A percentile compares a stretch with the other conserved stretches of the same genome.
Conservation (phyloP, 2,888 invertebrate genomes). For the Anoplius nigerrimus region DNA sequence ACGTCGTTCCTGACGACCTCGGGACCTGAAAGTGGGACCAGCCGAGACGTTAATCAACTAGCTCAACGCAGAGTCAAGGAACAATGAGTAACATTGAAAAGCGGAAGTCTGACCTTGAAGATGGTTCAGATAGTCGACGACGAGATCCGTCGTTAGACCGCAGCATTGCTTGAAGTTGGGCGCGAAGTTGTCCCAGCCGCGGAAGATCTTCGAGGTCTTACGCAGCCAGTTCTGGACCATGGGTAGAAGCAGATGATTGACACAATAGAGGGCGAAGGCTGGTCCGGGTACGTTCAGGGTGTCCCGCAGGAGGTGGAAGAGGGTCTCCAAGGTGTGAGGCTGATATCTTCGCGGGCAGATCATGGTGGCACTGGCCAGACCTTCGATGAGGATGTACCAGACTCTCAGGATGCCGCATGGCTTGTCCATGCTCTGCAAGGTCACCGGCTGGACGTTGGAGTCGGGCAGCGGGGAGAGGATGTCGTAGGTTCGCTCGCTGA, state of each 20-base stretch:
- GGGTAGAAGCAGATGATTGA: slow-evolving; percentile 93
- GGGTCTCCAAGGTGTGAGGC: slow-evolving; percentile 89
- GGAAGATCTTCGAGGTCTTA: slow-evolving; percentile 81
- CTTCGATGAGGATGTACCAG: slow-evolving; percentile 93
- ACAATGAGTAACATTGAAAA: too few relatives aligned
- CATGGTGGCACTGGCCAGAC: slow-evolving; percentile 87
- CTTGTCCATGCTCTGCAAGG: slow-evolving; percentile 83
- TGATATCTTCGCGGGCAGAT: slow-evolving; percentile 87
- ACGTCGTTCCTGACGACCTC: slow-evolving; percentile 64
- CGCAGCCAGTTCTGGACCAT: slow-evolving; percentile 96
- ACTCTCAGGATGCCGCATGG: slow-evolving; percentile 91
- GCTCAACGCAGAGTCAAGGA: too few relatives aligned
- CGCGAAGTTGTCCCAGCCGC: slow-evolving; percentile 86
- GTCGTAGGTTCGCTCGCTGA: slow-evolving; percentile 81
- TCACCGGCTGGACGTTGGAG: slow-evolving; percentile 76
- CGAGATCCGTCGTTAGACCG: slow-evolving; percentile 92
- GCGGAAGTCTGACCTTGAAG: slow-evolving; percentile 80
- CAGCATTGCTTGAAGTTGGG: slow-evolving; percentile 97
- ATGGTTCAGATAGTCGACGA: slow-evolving; percentile 89
- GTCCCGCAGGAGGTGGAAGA: slow-evolving; percentile 89
- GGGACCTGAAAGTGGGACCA: slow-evolving; percentile 52
- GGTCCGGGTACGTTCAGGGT: slow-evolving; percentile 88
- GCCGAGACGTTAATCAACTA: too few relatives aligned
- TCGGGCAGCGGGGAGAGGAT: slow-evolving; percentile 76
- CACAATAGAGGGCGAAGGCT: slow-evolving; percentile 92